Base-by-base conservation (phyloP, 2,888 invertebrate species). In the Lordiphosa andalusiaca region DNA sequence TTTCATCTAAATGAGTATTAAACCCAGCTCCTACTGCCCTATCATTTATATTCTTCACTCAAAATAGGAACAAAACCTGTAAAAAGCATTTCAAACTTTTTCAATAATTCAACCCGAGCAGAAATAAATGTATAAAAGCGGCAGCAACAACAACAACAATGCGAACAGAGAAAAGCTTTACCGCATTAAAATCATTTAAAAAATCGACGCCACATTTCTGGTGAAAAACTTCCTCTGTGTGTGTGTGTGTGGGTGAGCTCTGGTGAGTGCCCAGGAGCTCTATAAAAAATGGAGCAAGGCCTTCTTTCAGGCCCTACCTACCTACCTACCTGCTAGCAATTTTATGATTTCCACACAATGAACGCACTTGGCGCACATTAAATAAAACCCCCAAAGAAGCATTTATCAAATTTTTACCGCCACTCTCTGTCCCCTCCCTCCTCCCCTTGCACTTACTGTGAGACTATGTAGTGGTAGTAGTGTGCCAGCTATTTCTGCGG, bases 361-460 rank as follows among this genome's bases (percentile, higher is more conserved):
- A 69, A 84, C 80, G 75, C 83, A 84, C 71, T 80, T 68, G 80
- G 80, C 80, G 73, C 59, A 73, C 85, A 80, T 80, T 80, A 80
- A 84, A 83, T 83, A 80, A 84, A 60, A 83, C 80, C 78, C 64
- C 75, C 36, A 47, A 84, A 84, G 76, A 82, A 76, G 71, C 80
- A 80, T 80, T 80, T 80, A 80, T 80, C 80, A 80, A 83, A 84
- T 71, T 80, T 76, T 44, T 83, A 73, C 67, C 30, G 9, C 30
- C 30, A 3, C 30, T 64, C 69, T n/a, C n/a, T n/a, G n/a, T n/a
- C n/a, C n/a, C n/a, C n/a, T n/a, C n/a, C n/a, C n/a, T n/a, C n/a
- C n/a, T n/a, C n/a, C n/a, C n/a, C n/a, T 12, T 10, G 6, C 19
- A 25, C 4, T 10, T 9, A 47, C 66, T 47, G 21, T 33, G 58